Percentiles rank a stretch among this genome's conserved stretches.
Evolutionary conservation across 2,113 vertebrate genomes (phyloP).

Genomic region (Fregata magnificens): DNA sequence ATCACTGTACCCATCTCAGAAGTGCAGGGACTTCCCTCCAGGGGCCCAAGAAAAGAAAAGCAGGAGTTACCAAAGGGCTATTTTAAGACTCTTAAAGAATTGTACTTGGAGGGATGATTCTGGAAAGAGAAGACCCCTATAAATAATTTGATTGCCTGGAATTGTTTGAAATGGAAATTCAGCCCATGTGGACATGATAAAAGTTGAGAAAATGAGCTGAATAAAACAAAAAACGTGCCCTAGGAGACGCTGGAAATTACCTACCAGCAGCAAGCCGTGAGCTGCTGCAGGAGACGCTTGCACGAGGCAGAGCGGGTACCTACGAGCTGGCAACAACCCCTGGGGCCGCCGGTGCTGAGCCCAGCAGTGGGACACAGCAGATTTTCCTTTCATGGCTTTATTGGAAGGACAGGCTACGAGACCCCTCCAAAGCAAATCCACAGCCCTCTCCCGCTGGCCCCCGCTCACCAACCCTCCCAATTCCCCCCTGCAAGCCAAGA

Average conservation of each 20-base stretch:
- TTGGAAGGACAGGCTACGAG: not conserved
- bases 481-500: not conserved
- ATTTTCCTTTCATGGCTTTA: not conserved
- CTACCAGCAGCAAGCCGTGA: not conserved
- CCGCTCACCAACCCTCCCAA: fast-evolving
- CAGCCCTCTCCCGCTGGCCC: too few relatives aligned
- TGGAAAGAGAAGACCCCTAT: not conserved
- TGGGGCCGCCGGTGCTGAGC: not conserved
- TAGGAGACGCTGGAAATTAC: not conserved
- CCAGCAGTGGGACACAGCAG: not conserved
- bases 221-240: not conserved
- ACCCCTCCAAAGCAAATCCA: not conserved
- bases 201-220: not conserved
- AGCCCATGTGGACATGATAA: not conserved
- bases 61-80: not conserved
- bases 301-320: not conserved
- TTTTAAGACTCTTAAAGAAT: not conserved
- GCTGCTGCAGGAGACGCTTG: not conserved
- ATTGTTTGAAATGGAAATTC: constrained; percentile 37
- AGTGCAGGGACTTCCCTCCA: not conserved
- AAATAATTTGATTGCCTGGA: not conserved
- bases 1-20: fast-evolving
- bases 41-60: not conserved
- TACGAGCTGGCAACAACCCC: not conserved
- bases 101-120: not conserved